A percentile compares a stretch with the other conserved stretches of the same genome.
Evolutionary conservation across 2,888 invertebrate species (phyloP).

Genomic region (Patella depressa): DNA sequence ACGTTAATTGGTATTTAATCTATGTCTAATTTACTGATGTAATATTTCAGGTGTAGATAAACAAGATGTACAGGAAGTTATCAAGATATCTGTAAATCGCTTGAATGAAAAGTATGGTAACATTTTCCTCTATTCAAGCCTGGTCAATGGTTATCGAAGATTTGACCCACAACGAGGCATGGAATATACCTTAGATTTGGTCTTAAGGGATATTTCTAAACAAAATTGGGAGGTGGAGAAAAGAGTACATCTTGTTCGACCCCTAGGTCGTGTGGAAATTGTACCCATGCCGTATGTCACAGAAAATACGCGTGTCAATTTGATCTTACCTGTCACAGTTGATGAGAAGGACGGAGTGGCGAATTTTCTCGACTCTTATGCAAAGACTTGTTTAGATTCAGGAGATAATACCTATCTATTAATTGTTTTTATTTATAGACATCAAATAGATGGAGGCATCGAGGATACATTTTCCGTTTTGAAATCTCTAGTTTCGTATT

Average conservation of each 20-base stretch:
- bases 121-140: slow-evolving; percentile 70
- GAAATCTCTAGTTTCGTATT: slow-evolving; percentile 78
- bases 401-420: slow-evolving; percentile 85
- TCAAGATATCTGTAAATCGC: slow-evolving; percentile 52
- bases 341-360: slow-evolving; percentile 74
- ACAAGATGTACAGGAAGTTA: slow-evolving; percentile 80
- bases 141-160: slow-evolving; percentile 80
- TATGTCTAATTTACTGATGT: not conserved
- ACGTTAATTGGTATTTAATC: too few species aligned
- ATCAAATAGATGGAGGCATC: slow-evolving; percentile 30
- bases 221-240: slow-evolving; percentile 47
- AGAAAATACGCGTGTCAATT: slow-evolving; percentile 86
- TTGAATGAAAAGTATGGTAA: slow-evolving; percentile 58
- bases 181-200: slow-evolving; percentile 84
- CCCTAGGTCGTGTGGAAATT: slow-evolving; percentile 87
- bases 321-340: slow-evolving; percentile 80
- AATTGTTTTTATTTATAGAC: slow-evolving; percentile 77
- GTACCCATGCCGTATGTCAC: slow-evolving; percentile 95
- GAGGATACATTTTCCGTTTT: slow-evolving; percentile 77
- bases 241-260: slow-evolving; percentile 85
- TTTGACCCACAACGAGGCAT: slow-evolving; percentile 89
- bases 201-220: slow-evolving; percentile 50
- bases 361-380: slow-evolving; percentile 82
- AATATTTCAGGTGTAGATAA: slow-evolving; percentile 72
- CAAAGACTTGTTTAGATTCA: slow-evolving; percentile 80